These are phyloP conservation scores for Pristionchus fissidentatus DNA, from an alignment of 2,888 invertebrate genomes.

Conservation along the genomic window DNA sequence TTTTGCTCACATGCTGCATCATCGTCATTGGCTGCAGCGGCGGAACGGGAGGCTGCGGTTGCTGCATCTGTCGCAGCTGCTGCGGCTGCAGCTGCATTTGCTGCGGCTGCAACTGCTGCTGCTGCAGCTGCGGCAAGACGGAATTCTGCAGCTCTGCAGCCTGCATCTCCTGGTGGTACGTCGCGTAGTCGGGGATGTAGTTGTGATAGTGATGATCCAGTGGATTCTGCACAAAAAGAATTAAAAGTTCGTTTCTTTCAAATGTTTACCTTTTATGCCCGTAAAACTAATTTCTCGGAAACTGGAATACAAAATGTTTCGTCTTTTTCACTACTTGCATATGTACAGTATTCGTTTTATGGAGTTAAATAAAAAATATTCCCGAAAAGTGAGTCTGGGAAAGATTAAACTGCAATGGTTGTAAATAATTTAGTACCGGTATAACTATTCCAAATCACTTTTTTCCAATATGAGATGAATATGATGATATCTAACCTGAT, in stretches of 20 bases:
- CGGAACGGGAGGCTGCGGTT: not conserved
- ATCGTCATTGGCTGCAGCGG: conserved; percentile 2
- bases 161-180: conserved; percentile 26
- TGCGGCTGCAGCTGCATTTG: not conserved
- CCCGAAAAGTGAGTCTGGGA: not conserved
- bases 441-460: not conserved
- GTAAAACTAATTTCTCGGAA: no score
- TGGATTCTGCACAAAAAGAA: not conserved
- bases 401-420: not conserved
- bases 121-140: not conserved
- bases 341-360: no score
- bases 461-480: no score
- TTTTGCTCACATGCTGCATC: not conserved
- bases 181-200: conserved; percentile 30
- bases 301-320: no score
- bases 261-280: no score
- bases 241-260: no score
- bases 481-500: no score
- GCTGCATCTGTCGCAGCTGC: not conserved
- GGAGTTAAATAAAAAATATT: not conserved
- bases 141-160: not conserved
- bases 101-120: not conserved
- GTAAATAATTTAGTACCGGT: not conserved
- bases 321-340: no score
- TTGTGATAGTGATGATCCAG: conserved; percentile 23